phyloP scores from a whole-genome alignment of 2,888 invertebrate genomes.

The Xestobium rufovillosum region DNA sequence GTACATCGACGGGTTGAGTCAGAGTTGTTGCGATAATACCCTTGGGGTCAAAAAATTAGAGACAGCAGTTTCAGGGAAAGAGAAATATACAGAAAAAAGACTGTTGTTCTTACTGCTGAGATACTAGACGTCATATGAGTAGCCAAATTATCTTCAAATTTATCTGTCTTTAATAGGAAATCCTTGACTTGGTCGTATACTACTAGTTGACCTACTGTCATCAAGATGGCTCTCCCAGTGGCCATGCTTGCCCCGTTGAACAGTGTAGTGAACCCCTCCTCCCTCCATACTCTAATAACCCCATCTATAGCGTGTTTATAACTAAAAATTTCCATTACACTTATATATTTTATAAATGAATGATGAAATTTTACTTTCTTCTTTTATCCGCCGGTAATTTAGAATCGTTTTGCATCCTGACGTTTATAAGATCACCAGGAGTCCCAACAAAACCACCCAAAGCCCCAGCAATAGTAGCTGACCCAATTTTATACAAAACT shows the following conservation, averaged over 20 bases:
- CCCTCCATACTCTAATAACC: slow-evolving; percentile 62
- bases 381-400: slow-evolving; percentile 76
- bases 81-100: slow-evolving; percentile 3
- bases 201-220: slow-evolving; percentile 94
- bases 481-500: slow-evolving; percentile 55
- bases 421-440: slow-evolving; percentile 94
- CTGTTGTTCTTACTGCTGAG: slow-evolving; percentile 59
- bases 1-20: slow-evolving; percentile 93
- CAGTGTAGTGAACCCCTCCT: slow-evolving; percentile 70
- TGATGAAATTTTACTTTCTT: slow-evolving; percentile 70
- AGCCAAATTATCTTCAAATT: slow-evolving; percentile 74
- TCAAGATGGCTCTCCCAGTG: slow-evolving; percentile 77
- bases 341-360: slow-evolving; percentile 4
- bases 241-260: slow-evolving; percentile 88
- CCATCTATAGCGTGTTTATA: slow-evolving; percentile 95
- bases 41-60: no score
- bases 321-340: slow-evolving; percentile 47
- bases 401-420: slow-evolving; percentile 97
- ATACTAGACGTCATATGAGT: slow-evolving; percentile 87
- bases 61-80: slow-evolving; percentile 16
- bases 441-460: slow-evolving; percentile 89
- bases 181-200: slow-evolving; percentile 90
- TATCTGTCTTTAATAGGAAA: slow-evolving; percentile 57
- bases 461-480: slow-evolving; percentile 78
- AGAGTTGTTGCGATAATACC: slow-evolving; percentile 82